A percentile compares a stretch with the other conserved stretches of the same genome.
Conservation (phyloP, 2,113 vertebrate species). For the Sebastes fasciatus region DNA sequence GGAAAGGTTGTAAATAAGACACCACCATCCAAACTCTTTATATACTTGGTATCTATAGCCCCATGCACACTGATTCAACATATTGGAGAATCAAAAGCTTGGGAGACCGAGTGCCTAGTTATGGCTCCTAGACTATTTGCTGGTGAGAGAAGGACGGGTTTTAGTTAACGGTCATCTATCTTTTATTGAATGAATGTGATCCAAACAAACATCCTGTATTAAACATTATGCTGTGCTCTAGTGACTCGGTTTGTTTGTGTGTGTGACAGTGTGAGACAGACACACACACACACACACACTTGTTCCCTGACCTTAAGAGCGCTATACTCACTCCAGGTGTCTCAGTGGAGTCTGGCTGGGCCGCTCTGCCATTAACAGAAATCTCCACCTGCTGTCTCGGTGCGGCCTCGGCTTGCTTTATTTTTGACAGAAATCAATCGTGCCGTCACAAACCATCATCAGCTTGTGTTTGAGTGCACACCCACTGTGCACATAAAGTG, state of each 20-base stretch:
- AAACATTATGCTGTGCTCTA: constrained; percentile 13
- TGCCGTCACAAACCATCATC: constrained; percentile 58
- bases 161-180: neutral
- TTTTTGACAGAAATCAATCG: constrained; percentile 71
- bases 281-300: constrained; percentile 6
- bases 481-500: constrained; percentile 50
- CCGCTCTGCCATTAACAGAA: constrained; percentile 62
- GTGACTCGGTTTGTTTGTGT: constrained; percentile 21
- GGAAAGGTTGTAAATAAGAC: neutral
- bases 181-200: constrained; percentile 1
- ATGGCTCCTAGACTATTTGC: neutral
- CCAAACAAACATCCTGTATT: constrained; percentile 15
- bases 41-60: neutral
- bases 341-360: constrained; percentile 45
- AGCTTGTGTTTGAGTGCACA: constrained; percentile 59
- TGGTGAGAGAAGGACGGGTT: neutral
- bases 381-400: constrained; percentile 66
- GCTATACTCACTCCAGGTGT: constrained; percentile 56
- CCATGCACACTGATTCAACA: too few species aligned
- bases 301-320: constrained; percentile 54
- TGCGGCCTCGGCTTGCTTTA: constrained; percentile 39
- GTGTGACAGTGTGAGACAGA: neutral
- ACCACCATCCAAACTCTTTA: neutral
- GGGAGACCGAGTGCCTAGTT: neutral
- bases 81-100: neutral